These are phyloP conservation scores for Phalacrocorax aristotelis DNA, from an alignment of 2,113 vertebrate species.

Conservation along the genomic window DNA sequence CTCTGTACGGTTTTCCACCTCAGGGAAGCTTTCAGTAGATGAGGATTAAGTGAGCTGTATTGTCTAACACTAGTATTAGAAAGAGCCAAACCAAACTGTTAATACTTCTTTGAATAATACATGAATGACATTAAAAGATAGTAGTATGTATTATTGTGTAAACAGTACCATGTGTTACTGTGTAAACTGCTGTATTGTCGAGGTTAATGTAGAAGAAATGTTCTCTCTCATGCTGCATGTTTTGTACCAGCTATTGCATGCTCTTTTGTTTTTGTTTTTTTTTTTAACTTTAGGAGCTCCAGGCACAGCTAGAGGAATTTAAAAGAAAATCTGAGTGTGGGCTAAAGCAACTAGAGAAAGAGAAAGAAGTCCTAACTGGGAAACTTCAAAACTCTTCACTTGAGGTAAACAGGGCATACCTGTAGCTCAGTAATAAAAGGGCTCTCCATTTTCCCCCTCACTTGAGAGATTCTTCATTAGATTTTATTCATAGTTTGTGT, in stretches of 20 bases:
- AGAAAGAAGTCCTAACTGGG: conserved; percentile 77
- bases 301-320: conserved; percentile 81
- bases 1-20: not conserved
- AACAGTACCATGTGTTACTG: not conserved
- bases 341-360: conserved; percentile 78
- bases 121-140: not conserved
- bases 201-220: not conserved
- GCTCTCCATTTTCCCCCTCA: not conserved
- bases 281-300: conserved; percentile 53
- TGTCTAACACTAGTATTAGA: not conserved
- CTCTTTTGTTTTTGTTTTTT: not conserved
- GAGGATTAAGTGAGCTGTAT: not conserved
- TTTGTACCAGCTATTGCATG: not conserved
- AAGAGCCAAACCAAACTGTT: not conserved
- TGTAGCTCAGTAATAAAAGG: not conserved
- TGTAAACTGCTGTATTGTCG: not conserved
- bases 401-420: conserved; percentile 76
- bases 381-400: conserved; percentile 82
- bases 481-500: not conserved
- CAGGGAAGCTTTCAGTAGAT: not conserved
- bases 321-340: conserved; percentile 80
- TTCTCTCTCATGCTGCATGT: not conserved
- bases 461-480: not conserved
- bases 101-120: not conserved
- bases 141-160: not conserved